Evolutionary conservation across 2,888 invertebrate species (phyloP).

Genomic region (Tachina grossa): DNA sequence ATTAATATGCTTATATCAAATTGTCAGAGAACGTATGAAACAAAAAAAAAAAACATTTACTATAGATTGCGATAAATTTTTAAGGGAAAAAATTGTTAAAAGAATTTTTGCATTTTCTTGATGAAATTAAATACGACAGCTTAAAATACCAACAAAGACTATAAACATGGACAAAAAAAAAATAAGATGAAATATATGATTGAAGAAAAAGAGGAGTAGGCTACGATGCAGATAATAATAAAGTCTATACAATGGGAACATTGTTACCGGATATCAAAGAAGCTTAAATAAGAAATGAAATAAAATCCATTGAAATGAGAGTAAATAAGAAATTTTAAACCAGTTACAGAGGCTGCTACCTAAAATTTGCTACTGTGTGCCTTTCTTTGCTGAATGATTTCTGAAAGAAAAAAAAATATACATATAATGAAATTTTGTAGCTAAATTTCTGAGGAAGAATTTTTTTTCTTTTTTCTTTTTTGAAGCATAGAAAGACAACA

Average conservation of each 20-base stretch:
- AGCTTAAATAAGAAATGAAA: constrained; percentile 68
- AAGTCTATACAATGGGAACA: constrained; percentile 44
- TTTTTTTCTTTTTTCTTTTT: background rate
- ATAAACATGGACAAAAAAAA: constrained; percentile 25
- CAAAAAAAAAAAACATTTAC: too few relatives aligned
- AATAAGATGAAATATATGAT: constrained; percentile 16
- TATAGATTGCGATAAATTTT: constrained; percentile 75
- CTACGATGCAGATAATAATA: constrained; percentile 46
- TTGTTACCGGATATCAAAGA: constrained; percentile 79
- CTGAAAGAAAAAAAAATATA: background rate
- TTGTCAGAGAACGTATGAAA: constrained; percentile 32
- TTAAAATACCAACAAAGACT: constrained; percentile 38
- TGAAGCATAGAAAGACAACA: background rate
- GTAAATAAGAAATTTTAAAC: constrained; percentile 57
- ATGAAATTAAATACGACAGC: constrained; percentile 73
- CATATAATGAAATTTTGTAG: constrained; percentile 47
- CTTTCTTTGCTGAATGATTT: background rate
- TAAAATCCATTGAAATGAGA: constrained; percentile 44
- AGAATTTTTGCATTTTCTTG: constrained; percentile 62
- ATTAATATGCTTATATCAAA: constrained; percentile 67
- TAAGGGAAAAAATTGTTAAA: constrained; percentile 43
- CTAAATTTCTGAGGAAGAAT: constrained; percentile 20
- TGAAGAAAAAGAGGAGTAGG: constrained; percentile 36
- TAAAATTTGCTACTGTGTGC: constrained; percentile 52
- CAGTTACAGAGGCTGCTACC: constrained; percentile 59